phyloP scores from a whole-genome alignment of 1,140 invertebrate species.

The Saccostrea cuccullata region DNA sequence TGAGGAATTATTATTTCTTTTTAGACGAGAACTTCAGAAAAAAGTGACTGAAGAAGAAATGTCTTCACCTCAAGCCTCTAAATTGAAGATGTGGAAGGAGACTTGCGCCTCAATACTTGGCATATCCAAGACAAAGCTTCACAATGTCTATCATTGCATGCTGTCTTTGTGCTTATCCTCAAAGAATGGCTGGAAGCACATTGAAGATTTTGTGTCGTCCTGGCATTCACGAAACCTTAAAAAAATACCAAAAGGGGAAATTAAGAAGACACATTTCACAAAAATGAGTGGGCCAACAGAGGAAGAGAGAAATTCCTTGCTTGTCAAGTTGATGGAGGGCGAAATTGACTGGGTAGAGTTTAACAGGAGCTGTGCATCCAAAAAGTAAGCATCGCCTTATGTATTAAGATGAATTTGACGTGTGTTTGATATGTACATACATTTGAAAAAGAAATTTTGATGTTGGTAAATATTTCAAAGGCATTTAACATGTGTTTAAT shows the following conservation, averaged over 20 bases:
- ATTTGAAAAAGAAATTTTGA: too few species aligned
- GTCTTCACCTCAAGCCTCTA: background rate
- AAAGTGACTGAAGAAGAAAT: background rate
- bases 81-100: background rate
- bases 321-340: background rate
- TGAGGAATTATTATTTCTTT: background rate
- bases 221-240: background rate
- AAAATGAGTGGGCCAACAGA: background rate
- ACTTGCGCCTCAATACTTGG: background rate
- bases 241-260: background rate
- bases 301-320: background rate
- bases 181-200: background rate
- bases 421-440: too few species aligned
- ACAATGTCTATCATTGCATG: background rate
- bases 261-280: background rate
- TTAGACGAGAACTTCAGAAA: background rate
- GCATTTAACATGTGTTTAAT: too few species aligned
- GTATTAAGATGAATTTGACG: too few species aligned
- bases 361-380: background rate
- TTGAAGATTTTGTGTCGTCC: background rate
- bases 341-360: background rate
- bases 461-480: too few species aligned
- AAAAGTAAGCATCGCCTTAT: background rate
- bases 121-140: background rate
- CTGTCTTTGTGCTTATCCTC: background rate